Evolutionary conservation across 2,113 vertebrate species (phyloP).

Genomic region (Protomyctophum bolini): DNA sequence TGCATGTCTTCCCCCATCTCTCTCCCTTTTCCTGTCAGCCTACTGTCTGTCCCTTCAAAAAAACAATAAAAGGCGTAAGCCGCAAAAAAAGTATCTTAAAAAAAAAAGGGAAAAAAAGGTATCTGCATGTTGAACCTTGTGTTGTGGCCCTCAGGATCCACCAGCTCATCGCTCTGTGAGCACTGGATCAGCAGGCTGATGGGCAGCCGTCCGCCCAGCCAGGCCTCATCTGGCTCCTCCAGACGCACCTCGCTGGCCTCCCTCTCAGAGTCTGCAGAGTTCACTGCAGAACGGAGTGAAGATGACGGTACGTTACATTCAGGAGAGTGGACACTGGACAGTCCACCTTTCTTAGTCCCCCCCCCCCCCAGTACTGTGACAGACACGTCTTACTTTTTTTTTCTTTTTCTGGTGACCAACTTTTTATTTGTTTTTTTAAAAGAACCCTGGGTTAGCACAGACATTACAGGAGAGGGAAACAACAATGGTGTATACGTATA

Average conservation of each 20-base stretch:
- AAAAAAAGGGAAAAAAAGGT: too few species aligned
- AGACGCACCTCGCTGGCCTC: conserved; percentile 94
- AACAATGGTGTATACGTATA: too few species aligned
- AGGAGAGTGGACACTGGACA: neutral
- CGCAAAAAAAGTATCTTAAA: too few species aligned
- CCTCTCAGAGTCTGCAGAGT: conserved; percentile 93
- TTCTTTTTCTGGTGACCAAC: too few species aligned
- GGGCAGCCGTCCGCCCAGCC: conserved; percentile 92
- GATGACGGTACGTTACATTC: conserved; percentile 86
- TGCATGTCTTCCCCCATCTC: too few species aligned
- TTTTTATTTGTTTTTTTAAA: too few species aligned
- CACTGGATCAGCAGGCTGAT: conserved; percentile 97
- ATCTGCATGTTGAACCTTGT: conserved; percentile 4
- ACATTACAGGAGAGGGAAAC: too few species aligned
- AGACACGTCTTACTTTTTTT: too few species aligned
- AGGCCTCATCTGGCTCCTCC: conserved; percentile 93
- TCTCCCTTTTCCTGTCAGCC: too few species aligned
- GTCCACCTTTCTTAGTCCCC: conserved; percentile 17
- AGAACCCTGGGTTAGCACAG: too few species aligned
- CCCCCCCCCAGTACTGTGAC: too few species aligned
- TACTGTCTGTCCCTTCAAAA: neutral
- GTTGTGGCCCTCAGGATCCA: conserved; percentile 84
- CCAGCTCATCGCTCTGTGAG: conserved; percentile 95
- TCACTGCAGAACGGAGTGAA: conserved; percentile 91
- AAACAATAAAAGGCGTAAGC: too few species aligned